Percentiles rank a stretch among this genome's conserved stretches.
Conservation (phyloP, 2,113 vertebrate genomes). For the Motacilla tschutschensis region DNA sequence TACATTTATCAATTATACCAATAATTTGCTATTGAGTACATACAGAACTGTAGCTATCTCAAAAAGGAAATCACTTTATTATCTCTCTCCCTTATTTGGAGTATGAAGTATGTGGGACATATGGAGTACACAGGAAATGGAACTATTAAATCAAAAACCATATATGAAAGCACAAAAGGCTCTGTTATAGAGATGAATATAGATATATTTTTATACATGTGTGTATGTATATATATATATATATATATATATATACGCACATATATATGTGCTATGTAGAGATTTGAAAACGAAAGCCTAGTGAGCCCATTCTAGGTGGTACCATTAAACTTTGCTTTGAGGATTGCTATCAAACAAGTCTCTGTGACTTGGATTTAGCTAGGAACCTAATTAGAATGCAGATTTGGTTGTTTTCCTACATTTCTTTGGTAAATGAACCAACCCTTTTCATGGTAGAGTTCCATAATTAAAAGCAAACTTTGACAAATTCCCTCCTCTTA, state of each 20-base stretch:
- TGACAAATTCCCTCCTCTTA: not conserved
- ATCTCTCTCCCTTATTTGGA: not conserved
- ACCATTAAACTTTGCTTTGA: not conserved
- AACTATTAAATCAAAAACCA: not conserved
- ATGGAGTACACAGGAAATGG: not conserved
- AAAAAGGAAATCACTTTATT: not conserved
- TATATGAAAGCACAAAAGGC: not conserved
- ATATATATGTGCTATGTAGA: not conserved
- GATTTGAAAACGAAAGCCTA: not conserved
- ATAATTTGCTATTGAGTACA: not conserved
- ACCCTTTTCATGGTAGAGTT: not conserved
- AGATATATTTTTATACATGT: not conserved
- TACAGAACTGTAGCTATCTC: not conserved
- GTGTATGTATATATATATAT: no score
- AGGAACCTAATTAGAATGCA: not conserved
- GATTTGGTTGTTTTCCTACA: not conserved
- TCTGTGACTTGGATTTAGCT: not conserved
- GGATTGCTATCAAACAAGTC: not conserved
- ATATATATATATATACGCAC: accelerated
- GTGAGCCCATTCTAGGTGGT: not conserved
- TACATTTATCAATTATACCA: not conserved
- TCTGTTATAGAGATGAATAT: not conserved
- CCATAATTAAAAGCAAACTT: slow-evolving; percentile 12
- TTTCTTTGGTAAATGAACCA: not conserved
- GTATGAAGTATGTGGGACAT: not conserved